Conservation (phyloP, 2,888 invertebrate species). For the Mythimna pallens region DNA sequence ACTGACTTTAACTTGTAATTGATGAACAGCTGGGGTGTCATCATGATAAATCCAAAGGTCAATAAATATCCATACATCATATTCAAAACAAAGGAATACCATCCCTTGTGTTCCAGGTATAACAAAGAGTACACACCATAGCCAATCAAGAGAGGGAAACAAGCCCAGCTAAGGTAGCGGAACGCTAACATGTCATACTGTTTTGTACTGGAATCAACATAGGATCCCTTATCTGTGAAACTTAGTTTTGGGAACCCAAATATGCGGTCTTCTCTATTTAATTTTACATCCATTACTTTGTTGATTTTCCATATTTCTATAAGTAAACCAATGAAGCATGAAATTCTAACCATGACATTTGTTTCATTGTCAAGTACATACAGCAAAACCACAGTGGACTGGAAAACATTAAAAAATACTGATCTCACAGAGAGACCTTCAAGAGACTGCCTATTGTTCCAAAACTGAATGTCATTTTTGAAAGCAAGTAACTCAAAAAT, state of each 20-base stretch:
- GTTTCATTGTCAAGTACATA: conserved; percentile 99
- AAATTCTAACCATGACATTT: conserved; percentile 98
- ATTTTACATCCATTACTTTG: conserved; percentile 96
- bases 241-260: conserved; percentile 95
- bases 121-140: conserved; percentile 98
- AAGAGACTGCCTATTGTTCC: conserved; percentile 99
- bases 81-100: conserved; percentile 99
- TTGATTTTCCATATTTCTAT: conserved; percentile 99
- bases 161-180: conserved; percentile 98
- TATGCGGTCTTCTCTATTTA: conserved; percentile 93
- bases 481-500: conserved; percentile 99
- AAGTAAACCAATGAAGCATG: conserved; percentile 97
- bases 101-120: conserved; percentile 99
- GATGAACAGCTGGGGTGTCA: conserved; percentile 99
- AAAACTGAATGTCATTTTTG: conserved; percentile 99
- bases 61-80: conserved; percentile 99
- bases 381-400: conserved; percentile 97
- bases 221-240: conserved; percentile 98
- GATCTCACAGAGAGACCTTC: conserved; percentile 99
- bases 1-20: conserved; percentile 99
- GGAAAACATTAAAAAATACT: conserved; percentile 99
- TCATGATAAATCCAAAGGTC: conserved; percentile 99
- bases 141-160: conserved; percentile 98
- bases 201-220: conserved; percentile 98
- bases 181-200: conserved; percentile 99